Evolutionary conservation across 2,797 vertebrate species (phyloP).

Genomic region (Anniella stebbinsi): DNA sequence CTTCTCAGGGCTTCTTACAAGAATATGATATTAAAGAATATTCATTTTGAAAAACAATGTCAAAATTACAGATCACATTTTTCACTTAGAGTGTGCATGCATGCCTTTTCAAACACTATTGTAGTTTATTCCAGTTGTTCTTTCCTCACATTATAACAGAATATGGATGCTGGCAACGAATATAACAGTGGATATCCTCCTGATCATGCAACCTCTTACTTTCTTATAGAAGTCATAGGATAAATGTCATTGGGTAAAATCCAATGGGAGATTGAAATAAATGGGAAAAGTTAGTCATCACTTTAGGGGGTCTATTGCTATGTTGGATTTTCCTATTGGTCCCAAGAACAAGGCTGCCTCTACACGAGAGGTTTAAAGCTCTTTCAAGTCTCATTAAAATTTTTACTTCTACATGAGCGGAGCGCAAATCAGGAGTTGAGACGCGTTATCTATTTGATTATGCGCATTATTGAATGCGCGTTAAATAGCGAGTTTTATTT

Average conservation of each 20-base stretch:
- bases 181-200: background rate
- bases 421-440: no score
- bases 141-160: background rate
- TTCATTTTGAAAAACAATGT: background rate
- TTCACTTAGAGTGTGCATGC: background rate
- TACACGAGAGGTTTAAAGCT: no score
- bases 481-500: no score
- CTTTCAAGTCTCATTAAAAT: no score
- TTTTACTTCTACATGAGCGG: no score
- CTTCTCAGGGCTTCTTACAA: background rate
- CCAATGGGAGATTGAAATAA: no score
- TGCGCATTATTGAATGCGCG: no score
- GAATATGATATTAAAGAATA: background rate
- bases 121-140: background rate
- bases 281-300: no score
- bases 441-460: no score
- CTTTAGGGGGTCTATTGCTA: no score
- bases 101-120: background rate
- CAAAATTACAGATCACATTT: slow-evolving; percentile 1
- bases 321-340: background rate
- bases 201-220: background rate
- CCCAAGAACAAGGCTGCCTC: no score
- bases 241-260: background rate
- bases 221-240: background rate
- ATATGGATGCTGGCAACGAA: background rate